Evolutionary conservation across 2,888 invertebrate genomes (phyloP), one percentile per base, ranked within the genome.

Genomic region (Scaeva pyrastri): DNA sequence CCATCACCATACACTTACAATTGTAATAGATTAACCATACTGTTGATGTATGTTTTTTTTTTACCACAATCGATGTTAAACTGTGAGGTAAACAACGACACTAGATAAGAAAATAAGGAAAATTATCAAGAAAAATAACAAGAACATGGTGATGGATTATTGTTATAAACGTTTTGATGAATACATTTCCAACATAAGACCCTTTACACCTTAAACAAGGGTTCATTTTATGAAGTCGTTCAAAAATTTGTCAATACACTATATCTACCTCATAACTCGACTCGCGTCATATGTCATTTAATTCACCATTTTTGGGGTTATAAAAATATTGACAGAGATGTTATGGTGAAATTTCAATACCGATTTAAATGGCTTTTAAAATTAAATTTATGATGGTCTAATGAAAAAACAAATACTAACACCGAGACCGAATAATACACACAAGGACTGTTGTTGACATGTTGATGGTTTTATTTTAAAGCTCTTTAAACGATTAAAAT

Each of bases 61-160:
- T 64, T 16, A 64, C 45, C 19, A 36, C 39, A 6, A 48, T 10
- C 12, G 16, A 36, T 48, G 66, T 36, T 66, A 74, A 74, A 52
- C 70, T 55, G 60, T 50, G 56, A 12, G 16, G 73, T 43, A 75
- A 79, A 79, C 62, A 84, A 26, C 56, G n/a, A 52, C 36, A 62
- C 26, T 23, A 39, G 21, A 21, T 21, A 31, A 48, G 52, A 23
- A 55, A 21, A 12, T n/a, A 41, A 48, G 62, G 21, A 45, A 31
- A 26, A 60, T 60, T 73, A 41, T 39, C 39, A 2, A 36, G 66
- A 66, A 66, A 66, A 45, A 56, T 19, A 7, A 56, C 16, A 48
- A 26, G 10, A 16, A 31, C 8, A 36, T 66, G 31, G 19, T 31
- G 16, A 43, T n/a, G n/a, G n/a, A n/a, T n/a, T n/a, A 45, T 62